phyloP scores from a whole-genome alignment of 1,140 invertebrate genomes.

The Aphidius gifuensis region DNA sequence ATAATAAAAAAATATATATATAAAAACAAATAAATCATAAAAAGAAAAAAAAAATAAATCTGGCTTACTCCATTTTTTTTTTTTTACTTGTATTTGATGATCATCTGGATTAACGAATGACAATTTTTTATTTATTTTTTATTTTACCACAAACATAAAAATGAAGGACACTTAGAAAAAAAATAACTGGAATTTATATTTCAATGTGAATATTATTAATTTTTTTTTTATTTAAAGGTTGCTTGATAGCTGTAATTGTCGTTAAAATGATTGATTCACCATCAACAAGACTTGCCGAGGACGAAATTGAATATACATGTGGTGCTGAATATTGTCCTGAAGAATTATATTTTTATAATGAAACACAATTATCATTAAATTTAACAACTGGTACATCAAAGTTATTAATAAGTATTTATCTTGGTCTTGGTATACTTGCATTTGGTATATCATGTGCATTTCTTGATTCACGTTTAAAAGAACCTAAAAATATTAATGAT shows the following conservation, averaged over 20 bases:
- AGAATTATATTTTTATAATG: conserved; percentile 41
- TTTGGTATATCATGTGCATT: conserved; percentile 57
- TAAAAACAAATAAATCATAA: too few relatives aligned
- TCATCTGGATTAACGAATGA: too few relatives aligned
- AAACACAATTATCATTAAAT: conserved; percentile 43
- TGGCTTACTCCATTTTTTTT: too few relatives aligned
- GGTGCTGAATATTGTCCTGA: conserved; percentile 45
- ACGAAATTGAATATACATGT: conserved; percentile 40
- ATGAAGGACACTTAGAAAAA: too few relatives aligned
- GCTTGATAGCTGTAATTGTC: conserved; percentile 41
- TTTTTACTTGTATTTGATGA: too few relatives aligned
- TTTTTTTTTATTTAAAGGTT: conserved; percentile 32
- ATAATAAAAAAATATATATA: too few relatives aligned
- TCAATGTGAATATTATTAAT: background rate
- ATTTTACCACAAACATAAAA: too few relatives aligned
- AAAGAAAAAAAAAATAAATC: too few relatives aligned
- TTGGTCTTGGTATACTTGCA: conserved; percentile 56
- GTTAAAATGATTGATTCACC: conserved; percentile 38
- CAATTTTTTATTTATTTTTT: too few relatives aligned
- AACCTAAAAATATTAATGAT: conserved; percentile 42
- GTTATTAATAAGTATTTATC: conserved; percentile 56
- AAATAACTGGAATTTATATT: too few relatives aligned
- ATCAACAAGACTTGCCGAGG: conserved; percentile 22
- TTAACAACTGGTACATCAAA: conserved; percentile 50
- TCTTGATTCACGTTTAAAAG: conserved; percentile 53